Percentiles rank a stretch among this genome's conserved stretches.
These are phyloP conservation scores for Cylindroiulus punctatus DNA, from an alignment of 2,888 invertebrate species.

Conservation along the genomic window DNA sequence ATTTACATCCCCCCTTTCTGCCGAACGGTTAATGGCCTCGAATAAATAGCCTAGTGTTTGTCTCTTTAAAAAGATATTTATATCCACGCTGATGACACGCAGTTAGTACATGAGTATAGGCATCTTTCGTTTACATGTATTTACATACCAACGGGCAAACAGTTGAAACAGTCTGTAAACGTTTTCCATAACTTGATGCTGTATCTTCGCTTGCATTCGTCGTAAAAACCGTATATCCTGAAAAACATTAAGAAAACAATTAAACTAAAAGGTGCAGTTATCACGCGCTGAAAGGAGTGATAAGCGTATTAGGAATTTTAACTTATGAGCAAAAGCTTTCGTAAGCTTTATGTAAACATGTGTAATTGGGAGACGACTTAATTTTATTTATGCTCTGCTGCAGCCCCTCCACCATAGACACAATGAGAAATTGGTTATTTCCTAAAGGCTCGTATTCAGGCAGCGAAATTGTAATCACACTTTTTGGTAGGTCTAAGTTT, in stretches of 20 bases:
- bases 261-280: neutral
- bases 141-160: slow-evolving; percentile 68
- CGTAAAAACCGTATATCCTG: slow-evolving; percentile 72
- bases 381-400: no score
- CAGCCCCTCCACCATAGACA: no score
- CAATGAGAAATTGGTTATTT: no score
- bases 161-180: slow-evolving; percentile 70
- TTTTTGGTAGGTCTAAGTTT: no score
- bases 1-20: neutral
- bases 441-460: no score
- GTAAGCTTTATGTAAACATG: neutral
- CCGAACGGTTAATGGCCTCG: slow-evolving; percentile 1
- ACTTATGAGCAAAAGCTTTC: neutral
- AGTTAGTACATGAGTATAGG: neutral
- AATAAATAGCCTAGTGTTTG: slow-evolving; percentile 14
- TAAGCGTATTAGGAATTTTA: slow-evolving; percentile 5
- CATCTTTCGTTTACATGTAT: neutral
- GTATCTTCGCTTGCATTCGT: slow-evolving; percentile 70
- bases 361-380: neutral
- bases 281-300: neutral
- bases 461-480: no score
- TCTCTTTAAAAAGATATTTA: slow-evolving; percentile 24
- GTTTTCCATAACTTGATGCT: slow-evolving; percentile 70
- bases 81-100: neutral
- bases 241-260: slow-evolving; percentile 47